phyloP scores from a whole-genome alignment of 2,113 vertebrate genomes.

The Gymnorhina tibicen region DNA sequence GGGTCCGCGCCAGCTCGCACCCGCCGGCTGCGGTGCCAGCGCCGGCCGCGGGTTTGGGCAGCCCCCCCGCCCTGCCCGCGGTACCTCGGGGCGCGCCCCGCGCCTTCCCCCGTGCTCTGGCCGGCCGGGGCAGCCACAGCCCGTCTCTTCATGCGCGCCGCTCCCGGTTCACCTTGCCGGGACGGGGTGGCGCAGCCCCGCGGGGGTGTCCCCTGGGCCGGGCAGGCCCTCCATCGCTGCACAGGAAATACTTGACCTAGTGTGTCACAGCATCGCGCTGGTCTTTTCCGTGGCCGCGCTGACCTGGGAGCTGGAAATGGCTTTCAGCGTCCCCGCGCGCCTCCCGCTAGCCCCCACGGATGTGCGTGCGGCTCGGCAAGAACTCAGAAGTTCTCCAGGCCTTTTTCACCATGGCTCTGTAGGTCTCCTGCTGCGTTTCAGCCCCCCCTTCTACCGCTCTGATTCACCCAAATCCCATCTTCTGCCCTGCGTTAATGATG shows the following conservation, averaged over 20 bases:
- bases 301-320: neutral
- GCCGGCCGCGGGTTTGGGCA: neutral
- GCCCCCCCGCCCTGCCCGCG: neutral
- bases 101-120: neutral
- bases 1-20: neutral
- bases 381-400: neutral
- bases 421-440: rapidly evolving
- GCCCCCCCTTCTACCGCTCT: rapidly evolving
- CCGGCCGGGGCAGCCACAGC: neutral
- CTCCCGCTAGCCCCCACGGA: neutral
- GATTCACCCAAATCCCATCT: neutral
- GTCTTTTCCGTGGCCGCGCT: neutral
- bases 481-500: neutral
- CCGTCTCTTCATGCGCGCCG: rapidly evolving
- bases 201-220: neutral
- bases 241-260: slow-evolving; percentile 37
- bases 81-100: neutral
- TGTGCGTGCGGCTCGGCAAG: neutral
- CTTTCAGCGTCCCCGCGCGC: neutral
- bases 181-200: neutral
- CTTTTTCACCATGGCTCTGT: neutral
- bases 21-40: neutral
- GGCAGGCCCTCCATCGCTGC: neutral
- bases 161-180: neutral
- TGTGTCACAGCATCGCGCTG: slow-evolving; percentile 7